Evolutionary conservation across 2,113 vertebrate species (phyloP).

Genomic region (Hemichromis elongatus): DNA sequence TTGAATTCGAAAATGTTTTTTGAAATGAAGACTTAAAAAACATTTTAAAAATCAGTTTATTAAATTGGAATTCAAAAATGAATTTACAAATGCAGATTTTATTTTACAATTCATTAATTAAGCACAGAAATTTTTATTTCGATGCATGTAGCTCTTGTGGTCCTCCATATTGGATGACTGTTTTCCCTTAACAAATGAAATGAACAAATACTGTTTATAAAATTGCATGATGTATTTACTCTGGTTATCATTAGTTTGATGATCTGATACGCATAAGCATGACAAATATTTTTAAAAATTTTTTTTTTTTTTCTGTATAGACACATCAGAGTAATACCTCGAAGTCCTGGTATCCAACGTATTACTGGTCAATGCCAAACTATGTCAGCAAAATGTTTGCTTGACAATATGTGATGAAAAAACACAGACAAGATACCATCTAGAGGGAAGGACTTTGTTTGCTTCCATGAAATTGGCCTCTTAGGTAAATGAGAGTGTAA

Average conservation of each 20-base stretch:
- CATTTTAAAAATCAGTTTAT: too few species aligned
- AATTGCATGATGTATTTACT: background rate
- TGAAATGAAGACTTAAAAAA: too few species aligned
- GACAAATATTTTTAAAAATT: background rate
- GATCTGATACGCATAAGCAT: background rate
- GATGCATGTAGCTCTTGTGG: too few species aligned
- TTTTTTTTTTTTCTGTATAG: background rate
- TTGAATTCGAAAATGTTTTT: too few species aligned
- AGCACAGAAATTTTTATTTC: too few species aligned
- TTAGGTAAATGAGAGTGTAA: background rate
- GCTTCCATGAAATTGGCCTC: background rate
- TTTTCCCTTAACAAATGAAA: background rate
- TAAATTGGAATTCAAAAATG: too few species aligned
- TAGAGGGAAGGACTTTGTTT: background rate
- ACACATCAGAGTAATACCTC: background rate
- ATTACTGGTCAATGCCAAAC: background rate
- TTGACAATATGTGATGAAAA: background rate
- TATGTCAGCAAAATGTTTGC: background rate
- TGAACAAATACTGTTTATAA: background rate
- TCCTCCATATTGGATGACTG: background rate
- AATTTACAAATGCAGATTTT: too few species aligned
- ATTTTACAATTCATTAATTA: too few species aligned
- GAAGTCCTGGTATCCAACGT: background rate
- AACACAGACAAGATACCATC: background rate
- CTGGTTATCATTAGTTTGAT: background rate